phyloP scores from a whole-genome alignment of 2,888 invertebrate genomes.

The Drosophila subquinaria region DNA sequence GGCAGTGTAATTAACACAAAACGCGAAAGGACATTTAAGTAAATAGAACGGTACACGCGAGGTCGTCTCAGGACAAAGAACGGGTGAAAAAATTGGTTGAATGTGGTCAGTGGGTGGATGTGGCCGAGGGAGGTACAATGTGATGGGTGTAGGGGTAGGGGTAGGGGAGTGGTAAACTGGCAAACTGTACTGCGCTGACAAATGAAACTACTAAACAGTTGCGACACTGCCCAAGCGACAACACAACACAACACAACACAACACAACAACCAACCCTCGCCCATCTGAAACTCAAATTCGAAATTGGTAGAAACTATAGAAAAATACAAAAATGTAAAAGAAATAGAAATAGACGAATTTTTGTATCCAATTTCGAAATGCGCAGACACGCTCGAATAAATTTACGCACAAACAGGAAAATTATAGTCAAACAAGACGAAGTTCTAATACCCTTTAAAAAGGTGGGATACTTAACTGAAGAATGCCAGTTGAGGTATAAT shows the following conservation, averaged over 20 bases:
- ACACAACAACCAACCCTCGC: conserved; percentile 54
- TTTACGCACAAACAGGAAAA: conserved; percentile 42
- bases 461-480: not conserved
- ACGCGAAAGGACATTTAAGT: conserved; percentile 73
- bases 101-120: conserved; percentile 23
- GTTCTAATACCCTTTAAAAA: conserved; percentile 24
- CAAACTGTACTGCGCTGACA: conserved; percentile 36
- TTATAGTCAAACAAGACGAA: not conserved
- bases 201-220: conserved; percentile 65
- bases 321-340: conserved; percentile 22
- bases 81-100: conserved; percentile 47
- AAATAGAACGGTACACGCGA: conserved; percentile 66
- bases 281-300: conserved; percentile 56
- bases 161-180: conserved; percentile 2
- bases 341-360: conserved; percentile 58
- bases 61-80: conserved; percentile 55
- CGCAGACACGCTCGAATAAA: conserved; percentile 71
- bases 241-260: conserved; percentile 29
- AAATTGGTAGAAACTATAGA: conserved; percentile 51
- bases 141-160: not conserved
- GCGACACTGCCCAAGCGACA: conserved; percentile 48
- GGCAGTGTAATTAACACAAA: conserved; percentile 69
- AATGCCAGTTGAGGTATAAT: not conserved
- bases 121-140: not conserved
- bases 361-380: conserved; percentile 76